Evolutionary conservation across 2,113 vertebrate species (phyloP), one percentile per base, ranked within the genome.

Genomic region (Siniperca knerii): DNA sequence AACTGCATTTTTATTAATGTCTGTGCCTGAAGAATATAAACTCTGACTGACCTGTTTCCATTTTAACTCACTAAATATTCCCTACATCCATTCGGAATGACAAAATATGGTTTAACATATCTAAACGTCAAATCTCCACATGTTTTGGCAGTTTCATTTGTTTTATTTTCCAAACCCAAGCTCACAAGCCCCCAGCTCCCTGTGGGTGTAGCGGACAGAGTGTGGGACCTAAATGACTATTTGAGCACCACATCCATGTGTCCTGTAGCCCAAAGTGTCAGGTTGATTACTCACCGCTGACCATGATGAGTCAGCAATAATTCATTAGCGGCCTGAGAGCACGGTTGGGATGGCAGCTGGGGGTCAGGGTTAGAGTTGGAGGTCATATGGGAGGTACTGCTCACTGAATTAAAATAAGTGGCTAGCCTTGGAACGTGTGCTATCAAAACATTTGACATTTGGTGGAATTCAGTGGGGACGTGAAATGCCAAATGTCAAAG

Each of bases 221-320:
- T 75, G 83, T 71, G 70, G 83, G 68, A 85, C 79, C 79, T 91
- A 92, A 93, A 94, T 92, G 90, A 79, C 83, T 71, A 29, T 91
- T 88, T 89, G 86, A 90, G 81, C 78, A 74, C 82, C 37, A 12
- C 48, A 8, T 67, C 82, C 90, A 85, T 91, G 90, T 90, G 83
- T 92, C 86, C 61, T 11, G 25, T 16, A 57, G 83, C 84, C 81
- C 74, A 52, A 83, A 82, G 83, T 91, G 92, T 93, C 93, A 94
- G 72, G 75, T 79, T 91, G 90, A 94, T 93, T 90, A 84, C 87
- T 88, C 79, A 83, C 78, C n/a, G 68, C 62, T 92, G 92, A 91
- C 91, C 87, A 81, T 81, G 91, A 94, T 94, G 93, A 95, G 84
- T 94, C 92, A 94, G 93, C 94, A 94, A 93, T 94, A 92, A 94